phyloP scores from a whole-genome alignment of 2,797 vertebrate genomes.

The Anabacerthia variegaticeps region DNA sequence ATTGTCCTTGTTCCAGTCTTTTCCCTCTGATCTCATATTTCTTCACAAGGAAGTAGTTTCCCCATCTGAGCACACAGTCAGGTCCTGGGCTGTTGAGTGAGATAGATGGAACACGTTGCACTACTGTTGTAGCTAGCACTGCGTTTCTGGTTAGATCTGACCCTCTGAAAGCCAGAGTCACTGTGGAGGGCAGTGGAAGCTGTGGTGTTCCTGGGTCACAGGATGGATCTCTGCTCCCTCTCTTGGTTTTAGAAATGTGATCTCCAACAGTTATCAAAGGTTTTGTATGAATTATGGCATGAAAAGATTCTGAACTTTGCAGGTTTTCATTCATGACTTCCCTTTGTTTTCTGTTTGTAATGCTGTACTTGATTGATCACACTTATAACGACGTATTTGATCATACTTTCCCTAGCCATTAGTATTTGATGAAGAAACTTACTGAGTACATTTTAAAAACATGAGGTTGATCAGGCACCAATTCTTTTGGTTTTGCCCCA shows the following conservation, averaged over 20 bases:
- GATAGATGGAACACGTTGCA: accelerated
- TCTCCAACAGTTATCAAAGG: not conserved
- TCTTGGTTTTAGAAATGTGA: not conserved
- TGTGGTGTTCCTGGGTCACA: not conserved
- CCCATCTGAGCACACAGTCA: not conserved
- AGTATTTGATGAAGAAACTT: not conserved
- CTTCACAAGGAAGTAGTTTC: not conserved
- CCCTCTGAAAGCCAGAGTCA: not conserved
- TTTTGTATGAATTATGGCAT: not conserved
- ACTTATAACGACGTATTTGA: not conserved
- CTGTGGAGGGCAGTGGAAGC: not conserved
- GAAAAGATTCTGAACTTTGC: not conserved
- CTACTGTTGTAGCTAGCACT: not conserved
- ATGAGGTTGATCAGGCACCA: not conserved
- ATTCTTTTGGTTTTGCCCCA: not conserved
- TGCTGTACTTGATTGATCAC: not conserved
- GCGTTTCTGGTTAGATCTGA: not conserved
- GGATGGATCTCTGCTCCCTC: not conserved
- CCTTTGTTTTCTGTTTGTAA: not conserved
- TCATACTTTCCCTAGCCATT: not conserved
- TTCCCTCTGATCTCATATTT: not conserved
- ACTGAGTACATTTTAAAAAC: not conserved
- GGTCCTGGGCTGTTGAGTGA: not conserved
- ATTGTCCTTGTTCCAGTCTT: not conserved
- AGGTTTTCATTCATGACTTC: not conserved